Conservation (phyloP, 1,140 invertebrate genomes). For the Trichonephila inaurata region DNA sequence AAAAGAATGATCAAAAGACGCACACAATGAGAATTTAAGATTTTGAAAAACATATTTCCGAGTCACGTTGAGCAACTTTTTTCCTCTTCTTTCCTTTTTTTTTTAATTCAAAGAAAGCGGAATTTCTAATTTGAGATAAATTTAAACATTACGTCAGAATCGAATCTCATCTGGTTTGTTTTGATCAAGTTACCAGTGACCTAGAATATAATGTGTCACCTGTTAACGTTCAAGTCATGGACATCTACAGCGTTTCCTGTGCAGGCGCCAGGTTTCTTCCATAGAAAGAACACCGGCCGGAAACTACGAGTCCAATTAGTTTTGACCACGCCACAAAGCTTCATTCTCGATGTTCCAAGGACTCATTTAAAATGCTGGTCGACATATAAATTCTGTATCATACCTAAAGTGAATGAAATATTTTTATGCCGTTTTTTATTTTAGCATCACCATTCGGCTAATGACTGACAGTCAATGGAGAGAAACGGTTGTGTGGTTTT, state of each 20-base stretch:
- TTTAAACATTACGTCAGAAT: constrained; percentile 19
- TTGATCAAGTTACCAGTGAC: constrained; percentile 72
- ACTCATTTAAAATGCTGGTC: constrained; percentile 45
- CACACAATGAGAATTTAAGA: no score
- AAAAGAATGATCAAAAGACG: no score
- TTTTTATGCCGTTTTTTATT: background rate
- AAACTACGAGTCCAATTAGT: constrained; percentile 46
- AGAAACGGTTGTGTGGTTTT: constrained; percentile 15
- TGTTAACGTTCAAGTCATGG: constrained; percentile 35
- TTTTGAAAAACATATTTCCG: no score
- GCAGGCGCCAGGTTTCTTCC: constrained; percentile 64
- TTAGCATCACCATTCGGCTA: constrained; percentile 32
- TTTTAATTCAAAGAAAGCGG: background rate
- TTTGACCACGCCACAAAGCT: constrained; percentile 56
- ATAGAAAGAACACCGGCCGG: constrained; percentile 42
- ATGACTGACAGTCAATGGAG: background rate
- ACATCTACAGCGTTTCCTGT: constrained; percentile 34
- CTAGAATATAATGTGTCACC: constrained; percentile 72
- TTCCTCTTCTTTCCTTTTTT: background rate
- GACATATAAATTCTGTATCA: constrained; percentile 39
- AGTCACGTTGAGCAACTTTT: no score
- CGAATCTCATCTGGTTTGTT: constrained; percentile 37
- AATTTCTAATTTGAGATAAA: constrained; percentile 17
- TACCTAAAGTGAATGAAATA: constrained; percentile 31
- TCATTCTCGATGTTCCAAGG: constrained; percentile 40